Percentiles rank a stretch among this genome's conserved stretches.
phyloP scores from a whole-genome alignment of 2,797 vertebrate genomes.

The Gadopsis bispinosus region DNA sequence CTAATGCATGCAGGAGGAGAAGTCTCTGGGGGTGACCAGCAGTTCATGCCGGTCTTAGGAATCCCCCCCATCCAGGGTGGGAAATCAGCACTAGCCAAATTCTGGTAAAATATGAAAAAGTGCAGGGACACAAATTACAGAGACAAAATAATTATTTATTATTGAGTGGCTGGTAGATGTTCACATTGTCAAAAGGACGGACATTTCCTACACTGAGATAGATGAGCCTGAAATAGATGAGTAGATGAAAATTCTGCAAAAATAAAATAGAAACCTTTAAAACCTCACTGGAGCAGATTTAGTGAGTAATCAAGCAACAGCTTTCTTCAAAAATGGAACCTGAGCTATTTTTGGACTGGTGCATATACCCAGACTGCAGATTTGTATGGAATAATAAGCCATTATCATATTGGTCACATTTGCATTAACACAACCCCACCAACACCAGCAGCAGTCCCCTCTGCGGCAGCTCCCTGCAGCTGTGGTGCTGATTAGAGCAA shows the following conservation, averaged over 20 bases:
- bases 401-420: conserved; percentile 72
- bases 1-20: conserved; percentile 12
- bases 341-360: conserved; percentile 61
- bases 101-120: too few relatives aligned
- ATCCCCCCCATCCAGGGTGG: background rate
- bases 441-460: conserved; percentile 5
- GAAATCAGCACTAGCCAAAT: too few relatives aligned
- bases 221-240: conserved; percentile 14
- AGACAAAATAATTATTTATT: too few relatives aligned
- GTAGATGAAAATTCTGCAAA: background rate
- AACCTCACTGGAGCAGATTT: background rate
- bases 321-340: conserved; percentile 38
- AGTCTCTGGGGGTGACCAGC: conserved; percentile 26
- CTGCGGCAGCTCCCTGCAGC: conserved; percentile 49
- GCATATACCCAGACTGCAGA: conserved; percentile 42
- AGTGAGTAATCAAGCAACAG: conserved; percentile 14
- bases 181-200: too few relatives aligned
- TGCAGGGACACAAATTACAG: too few relatives aligned
- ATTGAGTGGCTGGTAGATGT: too few relatives aligned
- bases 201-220: background rate
- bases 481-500: conserved; percentile 61
- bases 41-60: conserved; percentile 23
- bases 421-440: conserved; percentile 62
- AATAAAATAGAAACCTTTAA: background rate
- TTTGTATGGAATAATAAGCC: conserved; percentile 65